Percentiles rank a stretch among this genome's conserved stretches.
Conservation (phyloP, 2,797 vertebrate genomes). For the Eulemur coronatus region DNA sequence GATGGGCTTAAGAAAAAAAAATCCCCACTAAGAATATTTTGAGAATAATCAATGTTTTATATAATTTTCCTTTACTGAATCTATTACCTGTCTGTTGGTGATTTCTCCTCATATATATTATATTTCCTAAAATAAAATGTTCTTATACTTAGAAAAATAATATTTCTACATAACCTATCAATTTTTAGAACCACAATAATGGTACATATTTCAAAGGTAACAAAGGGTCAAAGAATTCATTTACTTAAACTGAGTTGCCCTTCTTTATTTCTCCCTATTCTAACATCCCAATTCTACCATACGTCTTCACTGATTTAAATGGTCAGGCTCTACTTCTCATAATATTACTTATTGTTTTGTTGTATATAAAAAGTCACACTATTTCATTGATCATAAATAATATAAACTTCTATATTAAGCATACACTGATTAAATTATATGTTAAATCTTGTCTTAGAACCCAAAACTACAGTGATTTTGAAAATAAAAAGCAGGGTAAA, state of each 20-base stretch:
- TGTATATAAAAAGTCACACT: background rate
- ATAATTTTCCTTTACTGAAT: conserved; percentile 30
- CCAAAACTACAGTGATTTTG: conserved; percentile 84
- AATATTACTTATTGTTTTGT: background rate
- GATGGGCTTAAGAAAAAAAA: background rate
- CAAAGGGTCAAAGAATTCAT: background rate
- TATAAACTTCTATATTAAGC: background rate
- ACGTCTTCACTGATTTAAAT: background rate
- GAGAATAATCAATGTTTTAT: background rate
- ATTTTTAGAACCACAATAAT: conserved; percentile 17
- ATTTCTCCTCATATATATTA: conserved; percentile 49
- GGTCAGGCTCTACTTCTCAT: background rate
- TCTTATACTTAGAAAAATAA: conserved; percentile 51
- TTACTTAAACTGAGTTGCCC: background rate
- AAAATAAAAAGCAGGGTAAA: conserved; percentile 33
- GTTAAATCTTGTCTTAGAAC: background rate
- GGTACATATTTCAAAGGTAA: background rate
- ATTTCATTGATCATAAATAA: background rate
- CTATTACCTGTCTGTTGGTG: background rate
- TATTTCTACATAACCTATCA: background rate
- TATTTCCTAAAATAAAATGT: conserved; percentile 43
- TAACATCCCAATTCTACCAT: background rate
- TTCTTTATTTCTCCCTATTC: background rate
- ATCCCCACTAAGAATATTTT: background rate
- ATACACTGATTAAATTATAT: background rate